Conservation (phyloP, 1,140 invertebrate genomes). For the Nixonia krombeini region DNA sequence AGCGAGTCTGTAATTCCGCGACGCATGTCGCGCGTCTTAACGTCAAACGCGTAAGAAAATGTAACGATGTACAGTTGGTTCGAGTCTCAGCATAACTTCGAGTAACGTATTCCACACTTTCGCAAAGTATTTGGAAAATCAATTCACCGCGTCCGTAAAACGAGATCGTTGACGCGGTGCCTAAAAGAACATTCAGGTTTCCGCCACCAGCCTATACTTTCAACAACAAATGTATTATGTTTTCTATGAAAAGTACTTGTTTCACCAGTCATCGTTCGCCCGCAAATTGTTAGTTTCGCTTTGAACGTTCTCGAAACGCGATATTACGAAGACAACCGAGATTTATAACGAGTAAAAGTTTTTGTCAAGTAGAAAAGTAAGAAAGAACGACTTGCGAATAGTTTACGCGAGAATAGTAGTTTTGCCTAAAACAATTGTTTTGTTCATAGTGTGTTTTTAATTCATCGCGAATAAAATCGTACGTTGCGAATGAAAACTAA, state of each 20-base stretch:
- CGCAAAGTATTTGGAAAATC: not conserved
- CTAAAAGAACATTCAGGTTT: constrained; percentile 1
- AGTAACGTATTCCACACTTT: not conserved
- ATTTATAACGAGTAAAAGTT: too few relatives aligned
- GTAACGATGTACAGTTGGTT: constrained; percentile 4
- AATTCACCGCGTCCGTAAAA: constrained; percentile 2
- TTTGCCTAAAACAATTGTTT: too few relatives aligned
- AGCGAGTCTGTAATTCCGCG: constrained; percentile 8
- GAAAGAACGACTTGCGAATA: too few relatives aligned
- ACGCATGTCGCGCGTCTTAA: not conserved
- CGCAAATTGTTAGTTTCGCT: not conserved
- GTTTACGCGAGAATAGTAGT: too few relatives aligned
- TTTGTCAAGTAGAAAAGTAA: too few relatives aligned
- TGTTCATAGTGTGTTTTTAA: too few relatives aligned
- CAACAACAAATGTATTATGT: not conserved
- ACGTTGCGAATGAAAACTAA: too few relatives aligned
- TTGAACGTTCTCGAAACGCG: not conserved
- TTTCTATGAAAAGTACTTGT: not conserved
- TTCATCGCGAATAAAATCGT: too few relatives aligned
- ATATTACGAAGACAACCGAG: too few relatives aligned
- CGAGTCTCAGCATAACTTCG: not conserved
- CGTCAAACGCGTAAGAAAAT: constrained; percentile 11
- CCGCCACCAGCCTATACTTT: not conserved
- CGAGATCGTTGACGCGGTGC: not conserved
- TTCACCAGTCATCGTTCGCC: not conserved